A percentile compares a stretch with the other conserved stretches of the same genome.
Evolutionary conservation across 2,888 invertebrate species (phyloP).

Genomic region (Clitarchus hookeri): DNA sequence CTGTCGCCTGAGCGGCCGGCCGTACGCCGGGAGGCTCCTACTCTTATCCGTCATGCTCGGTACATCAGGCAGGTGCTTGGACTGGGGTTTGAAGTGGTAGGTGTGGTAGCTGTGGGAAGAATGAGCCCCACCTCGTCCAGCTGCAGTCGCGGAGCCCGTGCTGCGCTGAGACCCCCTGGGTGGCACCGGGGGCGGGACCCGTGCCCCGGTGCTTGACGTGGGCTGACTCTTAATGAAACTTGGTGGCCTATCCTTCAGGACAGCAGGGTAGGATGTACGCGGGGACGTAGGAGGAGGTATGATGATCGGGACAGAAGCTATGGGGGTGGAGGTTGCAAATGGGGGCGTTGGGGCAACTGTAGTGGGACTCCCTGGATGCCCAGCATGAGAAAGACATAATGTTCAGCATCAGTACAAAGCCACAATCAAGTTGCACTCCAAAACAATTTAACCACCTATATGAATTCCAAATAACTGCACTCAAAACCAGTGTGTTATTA

Average conservation of each 20-base stretch:
- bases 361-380: constrained; percentile 49
- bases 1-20: not conserved
- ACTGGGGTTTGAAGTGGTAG: constrained; percentile 26
- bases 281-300: constrained; percentile 52
- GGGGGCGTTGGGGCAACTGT: constrained; percentile 47
- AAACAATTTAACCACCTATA: not conserved
- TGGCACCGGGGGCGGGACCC: constrained; percentile 87
- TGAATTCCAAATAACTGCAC: no score
- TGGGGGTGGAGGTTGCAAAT: constrained; percentile 31
- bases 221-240: constrained; percentile 34
- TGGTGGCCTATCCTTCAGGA: constrained; percentile 66
- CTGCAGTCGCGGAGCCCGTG: constrained; percentile 28
- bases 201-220: constrained; percentile 48
- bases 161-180: constrained; percentile 73
- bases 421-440: not conserved
- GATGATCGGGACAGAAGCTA: constrained; percentile 28
- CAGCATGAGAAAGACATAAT: constrained; percentile 34
- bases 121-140: constrained; percentile 34
- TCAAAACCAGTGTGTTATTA: no score
- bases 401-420: constrained; percentile 18
- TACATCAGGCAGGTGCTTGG: not conserved
- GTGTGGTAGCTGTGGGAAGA: constrained; percentile 30
- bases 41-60: not conserved
- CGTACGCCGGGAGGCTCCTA: not conserved
- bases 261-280: constrained; percentile 71